A percentile compares a stretch with the other conserved stretches of the same genome.
Conservation (phyloP, 2,113 vertebrate genomes). For the Callospermophilus lateralis region DNA sequence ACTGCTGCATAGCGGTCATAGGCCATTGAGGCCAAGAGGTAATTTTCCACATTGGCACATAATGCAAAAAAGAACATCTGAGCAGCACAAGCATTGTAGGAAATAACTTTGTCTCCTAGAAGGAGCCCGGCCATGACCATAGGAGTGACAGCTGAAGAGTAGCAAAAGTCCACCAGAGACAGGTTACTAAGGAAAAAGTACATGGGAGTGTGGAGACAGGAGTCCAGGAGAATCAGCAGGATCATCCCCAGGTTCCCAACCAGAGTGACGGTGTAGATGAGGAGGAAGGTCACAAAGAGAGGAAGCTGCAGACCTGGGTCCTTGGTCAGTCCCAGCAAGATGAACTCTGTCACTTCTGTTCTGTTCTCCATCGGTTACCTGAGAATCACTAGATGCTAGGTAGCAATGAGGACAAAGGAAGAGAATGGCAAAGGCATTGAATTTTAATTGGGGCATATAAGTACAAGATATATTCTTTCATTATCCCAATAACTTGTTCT, state of each 20-base stretch:
- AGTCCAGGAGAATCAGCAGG: too few relatives aligned
- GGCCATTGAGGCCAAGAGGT: not conserved
- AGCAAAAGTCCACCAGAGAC: constrained; percentile 14
- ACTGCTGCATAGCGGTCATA: constrained; percentile 39
- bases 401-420: not conserved
- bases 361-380: not conserved
- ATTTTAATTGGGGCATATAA: not conserved
- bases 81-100: not conserved
- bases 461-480: not conserved
- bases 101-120: not conserved
- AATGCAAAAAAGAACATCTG: constrained; percentile 30
- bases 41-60: constrained; percentile 18
- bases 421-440: not conserved
- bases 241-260: too few relatives aligned
- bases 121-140: not conserved
- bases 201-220: too few relatives aligned
- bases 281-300: too few relatives aligned
- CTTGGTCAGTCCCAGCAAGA: not conserved
- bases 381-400: too few relatives aligned
- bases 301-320: too few relatives aligned
- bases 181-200: not conserved
- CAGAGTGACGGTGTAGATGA: too few relatives aligned
- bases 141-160: constrained; percentile 36
- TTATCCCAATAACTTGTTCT: not conserved
- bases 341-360: constrained; percentile 3